These are phyloP conservation scores for Enteromius thamalakanensis DNA, from an alignment of 2,797 vertebrate genomes.

Conservation along the genomic window DNA sequence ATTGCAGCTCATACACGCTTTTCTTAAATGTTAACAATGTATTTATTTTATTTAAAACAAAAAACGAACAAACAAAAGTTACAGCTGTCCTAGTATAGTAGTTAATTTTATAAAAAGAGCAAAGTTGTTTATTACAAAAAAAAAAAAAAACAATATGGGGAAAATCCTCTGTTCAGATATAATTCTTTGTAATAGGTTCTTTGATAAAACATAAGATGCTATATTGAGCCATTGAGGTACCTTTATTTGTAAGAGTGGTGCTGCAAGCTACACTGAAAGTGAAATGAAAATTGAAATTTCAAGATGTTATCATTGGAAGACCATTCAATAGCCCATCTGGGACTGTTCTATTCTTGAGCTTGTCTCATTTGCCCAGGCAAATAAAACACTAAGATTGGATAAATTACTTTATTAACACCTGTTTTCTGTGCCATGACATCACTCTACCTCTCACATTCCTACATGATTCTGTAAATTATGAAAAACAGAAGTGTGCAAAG, in stretches of 20 bases:
- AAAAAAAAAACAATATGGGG: background rate
- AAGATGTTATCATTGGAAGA: slow-evolving; percentile 10
- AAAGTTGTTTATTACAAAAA: background rate
- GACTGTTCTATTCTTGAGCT: background rate
- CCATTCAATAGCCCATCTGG: slow-evolving; percentile 7
- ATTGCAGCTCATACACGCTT: background rate
- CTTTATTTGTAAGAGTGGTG: slow-evolving; percentile 7
- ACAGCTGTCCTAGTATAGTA: background rate
- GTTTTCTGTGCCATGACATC: slow-evolving; percentile 22
- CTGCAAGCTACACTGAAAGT: slow-evolving; percentile 3
- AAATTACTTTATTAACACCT: slow-evolving; percentile 20
- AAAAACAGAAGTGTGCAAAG: background rate
- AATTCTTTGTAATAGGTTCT: background rate
- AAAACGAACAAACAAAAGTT: background rate
- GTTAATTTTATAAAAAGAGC: background rate
- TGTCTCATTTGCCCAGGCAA: background rate
- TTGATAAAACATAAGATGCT: background rate
- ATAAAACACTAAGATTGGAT: slow-evolving; percentile 18
- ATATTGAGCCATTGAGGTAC: background rate
- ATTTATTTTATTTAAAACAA: background rate
- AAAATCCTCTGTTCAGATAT: background rate
- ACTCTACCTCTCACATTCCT: slow-evolving; percentile 11
- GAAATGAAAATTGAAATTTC: background rate
- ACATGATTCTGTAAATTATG: slow-evolving; percentile 19
- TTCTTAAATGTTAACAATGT: background rate